Evolutionary conservation across 92 coral and sea anemone genomes (phyloP).

Genomic region (Porites cylindrica): DNA sequence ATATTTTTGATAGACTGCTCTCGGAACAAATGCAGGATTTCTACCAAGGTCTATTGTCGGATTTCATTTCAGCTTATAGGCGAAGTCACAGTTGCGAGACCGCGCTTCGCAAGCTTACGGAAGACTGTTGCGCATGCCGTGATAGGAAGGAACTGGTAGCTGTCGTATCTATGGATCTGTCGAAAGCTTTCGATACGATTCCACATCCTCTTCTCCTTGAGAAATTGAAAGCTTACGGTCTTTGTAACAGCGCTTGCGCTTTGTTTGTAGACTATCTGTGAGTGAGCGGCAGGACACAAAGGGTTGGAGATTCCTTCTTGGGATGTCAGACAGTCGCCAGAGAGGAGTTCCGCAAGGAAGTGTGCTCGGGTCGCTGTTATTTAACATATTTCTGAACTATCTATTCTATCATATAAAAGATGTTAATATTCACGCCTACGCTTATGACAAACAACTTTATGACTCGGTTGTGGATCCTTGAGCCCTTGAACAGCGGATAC

Average conservation of each 20-base stretch:
- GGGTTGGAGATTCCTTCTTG: slow-evolving; percentile 46
- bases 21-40: slow-evolving; percentile 41
- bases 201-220: slow-evolving; percentile 59
- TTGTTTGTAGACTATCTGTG: slow-evolving; percentile 19
- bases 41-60: slow-evolving; percentile 39
- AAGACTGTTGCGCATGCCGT: slow-evolving; percentile 45
- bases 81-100: slow-evolving; percentile 54
- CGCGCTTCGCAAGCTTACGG: slow-evolving; percentile 41
- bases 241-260: slow-evolving; percentile 1
- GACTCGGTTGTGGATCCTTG: neutral
- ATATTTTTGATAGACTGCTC: slow-evolving; percentile 61
- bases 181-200: slow-evolving; percentile 59
- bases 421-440: neutral
- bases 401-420: neutral
- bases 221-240: slow-evolving; percentile 49
- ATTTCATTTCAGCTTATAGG: slow-evolving; percentile 60
- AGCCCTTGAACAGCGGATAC: neutral
- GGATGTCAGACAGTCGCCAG: slow-evolving; percentile 46
- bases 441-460: neutral
- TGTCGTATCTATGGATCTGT: slow-evolving; percentile 56
- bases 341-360: slow-evolving; percentile 56
- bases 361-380: slow-evolving; percentile 61
- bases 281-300: slow-evolving; percentile 32
- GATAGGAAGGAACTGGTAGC: slow-evolving; percentile 46
- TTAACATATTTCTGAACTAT: slow-evolving; percentile 32